phyloP scores from a whole-genome alignment of 1,140 invertebrate species.

The Thalassaphorura encarpata region DNA sequence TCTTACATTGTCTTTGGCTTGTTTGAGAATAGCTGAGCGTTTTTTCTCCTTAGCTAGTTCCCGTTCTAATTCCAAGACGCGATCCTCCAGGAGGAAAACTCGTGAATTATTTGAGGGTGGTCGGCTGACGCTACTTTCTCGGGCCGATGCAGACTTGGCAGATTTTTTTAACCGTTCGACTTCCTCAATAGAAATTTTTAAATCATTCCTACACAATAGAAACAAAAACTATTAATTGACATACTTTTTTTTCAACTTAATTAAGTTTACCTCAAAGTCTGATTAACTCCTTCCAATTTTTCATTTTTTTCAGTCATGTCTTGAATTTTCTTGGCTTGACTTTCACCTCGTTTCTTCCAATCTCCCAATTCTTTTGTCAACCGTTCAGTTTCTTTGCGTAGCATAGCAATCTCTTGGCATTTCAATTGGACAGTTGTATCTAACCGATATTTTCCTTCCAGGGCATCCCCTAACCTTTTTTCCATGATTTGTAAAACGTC shows the following conservation, averaged over 20 bases:
- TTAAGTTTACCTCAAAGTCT: neutral
- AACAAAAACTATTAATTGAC: too few species aligned
- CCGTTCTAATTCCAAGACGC: constrained; percentile 4
- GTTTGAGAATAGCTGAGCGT: neutral
- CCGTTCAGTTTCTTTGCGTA: neutral
- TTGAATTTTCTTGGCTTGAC: neutral
- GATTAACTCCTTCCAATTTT: neutral
- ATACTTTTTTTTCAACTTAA: neutral
- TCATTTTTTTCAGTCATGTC: neutral
- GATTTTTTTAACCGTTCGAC: neutral
- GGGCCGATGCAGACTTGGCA: neutral
- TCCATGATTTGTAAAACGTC: constrained; percentile 20
- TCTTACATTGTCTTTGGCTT: constrained; percentile 7
- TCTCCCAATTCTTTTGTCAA: neutral
- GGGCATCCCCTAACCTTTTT: constrained; percentile 1
- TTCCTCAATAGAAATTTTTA: neutral
- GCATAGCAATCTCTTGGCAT: neutral
- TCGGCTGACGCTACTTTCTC: neutral
- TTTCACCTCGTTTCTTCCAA: neutral
- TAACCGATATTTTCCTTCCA: constrained; percentile 3
- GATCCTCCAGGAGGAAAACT: neutral
- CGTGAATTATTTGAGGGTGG: neutral
- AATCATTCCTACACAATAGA: too few species aligned
- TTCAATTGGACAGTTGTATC: neutral
- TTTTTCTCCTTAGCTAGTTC: constrained; percentile 8